A percentile compares a stretch with the other conserved stretches of the same genome.
Evolutionary conservation across 2,888 invertebrate species (phyloP).

Genomic region (Eurytoma adleriae): DNA sequence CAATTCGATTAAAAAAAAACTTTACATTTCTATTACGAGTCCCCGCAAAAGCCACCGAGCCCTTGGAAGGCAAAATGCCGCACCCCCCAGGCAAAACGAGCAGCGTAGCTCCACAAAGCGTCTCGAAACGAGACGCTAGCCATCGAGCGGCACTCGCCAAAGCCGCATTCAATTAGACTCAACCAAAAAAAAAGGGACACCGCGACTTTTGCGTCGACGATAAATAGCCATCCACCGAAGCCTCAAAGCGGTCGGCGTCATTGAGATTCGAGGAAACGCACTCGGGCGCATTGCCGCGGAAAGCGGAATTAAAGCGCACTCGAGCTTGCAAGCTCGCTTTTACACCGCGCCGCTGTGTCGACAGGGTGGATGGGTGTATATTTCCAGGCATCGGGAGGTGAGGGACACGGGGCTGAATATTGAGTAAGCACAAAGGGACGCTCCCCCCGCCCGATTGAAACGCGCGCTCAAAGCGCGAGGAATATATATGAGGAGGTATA

Average conservation of each 20-base stretch:
- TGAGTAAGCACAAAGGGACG: conserved; percentile 15
- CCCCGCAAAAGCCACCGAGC: background rate
- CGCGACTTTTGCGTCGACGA: conserved; percentile 56
- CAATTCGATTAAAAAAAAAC: too few species aligned
- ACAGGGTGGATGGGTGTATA: background rate
- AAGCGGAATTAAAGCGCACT: background rate
- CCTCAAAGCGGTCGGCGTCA: conserved; percentile 16
- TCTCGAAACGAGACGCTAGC: too few species aligned
- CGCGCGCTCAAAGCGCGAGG: background rate
- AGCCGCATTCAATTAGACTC: background rate
- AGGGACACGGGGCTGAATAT: background rate
- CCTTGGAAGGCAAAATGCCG: background rate
- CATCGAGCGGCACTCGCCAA: too few species aligned
- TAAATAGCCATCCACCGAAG: conserved; percentile 1
- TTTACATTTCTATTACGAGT: too few species aligned
- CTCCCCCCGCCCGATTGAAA: conserved; percentile 4
- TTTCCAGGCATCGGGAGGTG: background rate
- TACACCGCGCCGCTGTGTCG: background rate
- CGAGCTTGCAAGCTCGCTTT: background rate
- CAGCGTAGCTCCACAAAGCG: too few species aligned
- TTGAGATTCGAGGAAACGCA: conserved; percentile 11
- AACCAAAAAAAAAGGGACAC: conserved; percentile 50
- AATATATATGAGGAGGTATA: background rate
- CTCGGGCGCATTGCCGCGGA: background rate
- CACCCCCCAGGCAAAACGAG: background rate